Percentiles rank a stretch among this genome's conserved stretches.
Conservation (phyloP, 2,888 invertebrate genomes). For the Macaria notata region DNA sequence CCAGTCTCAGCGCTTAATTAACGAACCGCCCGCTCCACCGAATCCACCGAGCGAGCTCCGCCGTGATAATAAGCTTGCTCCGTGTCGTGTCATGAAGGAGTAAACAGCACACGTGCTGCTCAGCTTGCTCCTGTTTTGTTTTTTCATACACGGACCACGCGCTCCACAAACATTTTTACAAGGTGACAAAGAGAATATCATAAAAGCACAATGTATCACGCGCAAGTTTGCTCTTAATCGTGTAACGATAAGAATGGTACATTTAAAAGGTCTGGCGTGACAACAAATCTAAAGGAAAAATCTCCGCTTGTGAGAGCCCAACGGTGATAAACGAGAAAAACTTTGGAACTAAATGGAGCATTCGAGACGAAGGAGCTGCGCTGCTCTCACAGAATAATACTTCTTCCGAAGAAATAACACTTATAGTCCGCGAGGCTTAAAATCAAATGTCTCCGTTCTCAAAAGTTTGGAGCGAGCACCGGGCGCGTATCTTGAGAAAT, state of each 20-base stretch:
- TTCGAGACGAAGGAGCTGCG: conserved; percentile 79
- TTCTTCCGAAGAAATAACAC: conserved; percentile 80
- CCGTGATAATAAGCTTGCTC: conserved; percentile 27
- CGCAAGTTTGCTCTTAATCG: conserved; percentile 72
- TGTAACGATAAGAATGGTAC: conserved; percentile 78
- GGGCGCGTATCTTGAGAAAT: conserved; percentile 60
- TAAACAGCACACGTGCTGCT: conserved; percentile 15
- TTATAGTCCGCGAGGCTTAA: conserved; percentile 82
- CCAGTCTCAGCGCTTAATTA: conserved; percentile 57
- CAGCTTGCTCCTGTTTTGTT: conserved; percentile 10
- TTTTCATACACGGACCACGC: too few relatives aligned
- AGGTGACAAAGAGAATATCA: too few relatives aligned
- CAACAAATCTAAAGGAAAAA: conserved; percentile 83
- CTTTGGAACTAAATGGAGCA: conserved; percentile 83
- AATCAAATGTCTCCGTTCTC: conserved; percentile 79
- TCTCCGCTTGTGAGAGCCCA: conserved; percentile 81
- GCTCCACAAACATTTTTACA: too few relatives aligned
- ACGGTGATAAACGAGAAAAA: conserved; percentile 83
- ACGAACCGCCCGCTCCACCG: conserved; percentile 49
- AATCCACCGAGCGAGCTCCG: conserved; percentile 33
- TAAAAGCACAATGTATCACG: conserved; percentile 41
- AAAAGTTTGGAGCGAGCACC: conserved; percentile 60
- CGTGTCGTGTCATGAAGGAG: conserved; percentile 24
- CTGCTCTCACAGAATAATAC: conserved; percentile 80
- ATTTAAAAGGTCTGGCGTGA: conserved; percentile 83